Base-by-base conservation (phyloP, 2,113 vertebrate species). In the Tiliqua scincoides region DNA sequence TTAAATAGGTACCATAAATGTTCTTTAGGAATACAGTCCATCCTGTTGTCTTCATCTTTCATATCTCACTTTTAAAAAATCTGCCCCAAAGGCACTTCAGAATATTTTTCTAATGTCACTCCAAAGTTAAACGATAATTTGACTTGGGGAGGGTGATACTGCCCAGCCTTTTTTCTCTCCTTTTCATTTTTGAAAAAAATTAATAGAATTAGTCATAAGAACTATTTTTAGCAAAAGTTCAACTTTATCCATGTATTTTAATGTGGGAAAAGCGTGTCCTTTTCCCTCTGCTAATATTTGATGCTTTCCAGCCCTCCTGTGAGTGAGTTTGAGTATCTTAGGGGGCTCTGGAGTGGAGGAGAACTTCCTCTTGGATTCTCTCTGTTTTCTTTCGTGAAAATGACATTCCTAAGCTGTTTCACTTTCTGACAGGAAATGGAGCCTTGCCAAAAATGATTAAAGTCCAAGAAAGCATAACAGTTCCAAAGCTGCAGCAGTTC, bases 231-330 rank as follows among this genome's bases (percentile, higher is more conserved):
- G 98, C 95, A 92, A 94, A 96, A 97, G 97, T 98, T 99, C 98
- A 98, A 98, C 97, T 98, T 98, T 97, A 97, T 98, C 97, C 97
- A 96, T 97, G 97, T 97, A 98, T 98, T 98, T 98, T 98, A 98
- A 99, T 99, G 98, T 99, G 98, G 98, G 98, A 99, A 99, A 99
- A 98, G 97, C 97, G 97, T 98, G 98, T 99, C 98, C 98, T 99
- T 98, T 98, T 98, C 97, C 97, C 97, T 98, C 96, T 96, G 96
- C 94, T 97, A 96, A 98, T 97, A 97, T 99, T 98, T 99, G 98
- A 99, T 98, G 97, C 98, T 97, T 98, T 98, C 98, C 98, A 99
- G 97, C 97, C 97, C 97, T 97, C 97, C 97, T 97, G 93, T 52
- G 94, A 96, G 96, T 89, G 93, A 97, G 97, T 97, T 96, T 97